A percentile compares a stretch with the other conserved stretches of the same genome.
Conservation (phyloP, 2,888 invertebrate species). For the Pedicia rivosa region DNA sequence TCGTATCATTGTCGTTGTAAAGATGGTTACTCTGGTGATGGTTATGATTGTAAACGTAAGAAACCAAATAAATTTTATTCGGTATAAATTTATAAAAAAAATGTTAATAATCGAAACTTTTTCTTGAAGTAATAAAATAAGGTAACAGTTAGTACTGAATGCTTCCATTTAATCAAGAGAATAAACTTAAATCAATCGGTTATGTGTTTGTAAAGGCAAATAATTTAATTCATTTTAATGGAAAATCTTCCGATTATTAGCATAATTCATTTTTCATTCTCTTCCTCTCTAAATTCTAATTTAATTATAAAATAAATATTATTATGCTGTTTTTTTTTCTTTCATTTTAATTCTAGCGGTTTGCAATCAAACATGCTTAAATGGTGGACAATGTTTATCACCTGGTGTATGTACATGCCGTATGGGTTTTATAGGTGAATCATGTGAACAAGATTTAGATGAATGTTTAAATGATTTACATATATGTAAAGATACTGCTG, state of each 20-base stretch:
- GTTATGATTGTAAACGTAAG: constrained; percentile 65
- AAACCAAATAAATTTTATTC: constrained; percentile 13
- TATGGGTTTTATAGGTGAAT: constrained; percentile 62
- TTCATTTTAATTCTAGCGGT: constrained; percentile 44
- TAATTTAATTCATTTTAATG: too few relatives aligned
- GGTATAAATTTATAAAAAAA: background rate
- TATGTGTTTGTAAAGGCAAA: too few relatives aligned
- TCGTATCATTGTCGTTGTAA: constrained; percentile 62
- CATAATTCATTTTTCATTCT: too few relatives aligned
- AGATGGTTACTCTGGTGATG: constrained; percentile 60
- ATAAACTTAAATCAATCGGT: too few relatives aligned
- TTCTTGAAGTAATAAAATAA: background rate
- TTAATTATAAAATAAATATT: background rate
- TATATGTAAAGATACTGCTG: constrained; percentile 57
- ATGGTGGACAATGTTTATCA: constrained; percentile 64
- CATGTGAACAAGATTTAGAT: constrained; percentile 75
- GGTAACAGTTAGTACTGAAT: background rate
- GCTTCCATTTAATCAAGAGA: too few relatives aligned
- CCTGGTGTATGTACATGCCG: constrained; percentile 68
- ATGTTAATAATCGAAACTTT: background rate
- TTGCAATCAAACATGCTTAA: constrained; percentile 64
- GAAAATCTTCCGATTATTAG: too few relatives aligned
- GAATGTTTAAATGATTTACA: constrained; percentile 59
- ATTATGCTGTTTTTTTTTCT: background rate
- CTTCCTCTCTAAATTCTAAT: too few relatives aligned